Evolutionary conservation across 2,113 vertebrate species (phyloP), one percentile per base, ranked within the genome.

Genomic region (Bucco capensis): DNA sequence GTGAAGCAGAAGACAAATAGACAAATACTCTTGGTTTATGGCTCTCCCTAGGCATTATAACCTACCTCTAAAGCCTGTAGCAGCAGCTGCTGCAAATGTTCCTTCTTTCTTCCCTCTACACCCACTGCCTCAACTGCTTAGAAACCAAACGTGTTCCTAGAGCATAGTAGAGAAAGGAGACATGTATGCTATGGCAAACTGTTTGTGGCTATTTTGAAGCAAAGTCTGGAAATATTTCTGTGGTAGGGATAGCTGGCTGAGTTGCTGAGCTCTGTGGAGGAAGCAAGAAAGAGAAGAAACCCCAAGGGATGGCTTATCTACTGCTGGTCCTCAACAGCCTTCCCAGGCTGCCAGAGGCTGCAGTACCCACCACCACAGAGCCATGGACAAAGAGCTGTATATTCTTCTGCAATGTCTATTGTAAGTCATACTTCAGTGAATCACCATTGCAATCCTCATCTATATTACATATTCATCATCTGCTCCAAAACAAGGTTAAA

Each of bases 401-500:
- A 84, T 72, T 89, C 69, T 44, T 80, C 79, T 83, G 51, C 25
- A 62, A 40, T 2, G 3, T 35, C 51, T 76, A 24, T 3, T 82
- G 5, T 50, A 91, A 83, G 33, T 73, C 28, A 51, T 42, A 72
- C 19, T 69, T 24, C 19, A 46, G 25, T 90, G 88, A 93, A 82
- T 80, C 80, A 94, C 73, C 60, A 60, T 22, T 81, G 83, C 40
- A 60, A 56, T 60, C 27, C 23, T 78, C 51, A 64, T 93, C 86
- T 86, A 33, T 72, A 61, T 60, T 86, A 84, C 40, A 78, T 65
- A 79, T 38, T 73, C 53, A 82, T 72, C 35, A 69, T 81, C 37
- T 65, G 42, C 25, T 81, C 51, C 73, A 90, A 94, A 93, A 83
- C 44, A 90, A 60, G 25, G 40, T 61, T 74, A 79, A 93, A 90